Conservation (phyloP, 2,888 invertebrate genomes). For the Zele albiditarsus region DNA sequence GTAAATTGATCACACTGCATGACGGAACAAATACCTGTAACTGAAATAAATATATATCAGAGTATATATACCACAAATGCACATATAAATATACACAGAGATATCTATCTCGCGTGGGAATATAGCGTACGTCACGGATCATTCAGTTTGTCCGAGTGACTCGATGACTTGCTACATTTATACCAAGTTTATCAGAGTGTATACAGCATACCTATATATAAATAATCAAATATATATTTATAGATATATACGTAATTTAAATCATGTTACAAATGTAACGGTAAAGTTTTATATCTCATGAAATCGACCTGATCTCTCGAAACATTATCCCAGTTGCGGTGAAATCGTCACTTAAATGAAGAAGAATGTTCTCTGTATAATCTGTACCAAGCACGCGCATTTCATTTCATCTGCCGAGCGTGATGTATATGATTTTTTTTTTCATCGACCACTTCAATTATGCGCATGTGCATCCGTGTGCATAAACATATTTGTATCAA, state of each 20-base stretch:
- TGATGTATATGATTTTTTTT: conserved; percentile 3
- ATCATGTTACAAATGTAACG: conserved; percentile 50
- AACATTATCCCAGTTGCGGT: conserved; percentile 66
- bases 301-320: conserved; percentile 62
- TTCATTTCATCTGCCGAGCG: conserved; percentile 22
- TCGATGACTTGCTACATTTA: conserved; percentile 25
- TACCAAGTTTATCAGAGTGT: conserved; percentile 36
- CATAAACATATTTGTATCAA: not conserved
- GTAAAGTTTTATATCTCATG: conserved; percentile 56
- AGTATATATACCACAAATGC: not conserved
- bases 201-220: conserved; percentile 39
- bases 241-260: not conserved
- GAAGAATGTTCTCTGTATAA: not conserved
- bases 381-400: conserved; percentile 16
- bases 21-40: not conserved
- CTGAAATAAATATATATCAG: not conserved
- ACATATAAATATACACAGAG: not conserved
- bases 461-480: conserved; percentile 2
- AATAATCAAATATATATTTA: conserved; percentile 20
- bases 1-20: conserved; percentile 4
- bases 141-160: conserved; percentile 21
- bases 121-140: not conserved
- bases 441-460: not conserved
- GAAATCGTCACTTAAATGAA: conserved; percentile 59
- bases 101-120: conserved; percentile 1